Evolutionary conservation across 2,113 vertebrate genomes (phyloP), one percentile per base, ranked within the genome.

Genomic region (Pampusana beccarii): DNA sequence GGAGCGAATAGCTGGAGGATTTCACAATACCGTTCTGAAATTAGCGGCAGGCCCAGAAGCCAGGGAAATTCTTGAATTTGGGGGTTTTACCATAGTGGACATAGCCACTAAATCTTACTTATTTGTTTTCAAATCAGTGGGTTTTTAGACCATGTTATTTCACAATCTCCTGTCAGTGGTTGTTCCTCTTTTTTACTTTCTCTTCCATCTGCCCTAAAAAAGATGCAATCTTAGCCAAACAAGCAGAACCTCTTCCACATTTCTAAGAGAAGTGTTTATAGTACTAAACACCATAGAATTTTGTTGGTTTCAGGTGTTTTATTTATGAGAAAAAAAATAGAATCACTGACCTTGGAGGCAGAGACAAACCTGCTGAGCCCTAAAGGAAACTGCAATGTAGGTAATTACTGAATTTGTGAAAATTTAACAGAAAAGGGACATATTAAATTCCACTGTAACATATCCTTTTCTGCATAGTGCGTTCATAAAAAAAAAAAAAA

Each of bases 121-220:
- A 62, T 28, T 94, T 95, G 40, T 88, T 96, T 94, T 91, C 73
- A 92, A 85, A 93, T 95, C 72, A 81, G 8, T 84, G 48, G 48
- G 50, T 88, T 95, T 84, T 73, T 81, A 89, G 92, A 53, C 57
- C 1, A 1, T 58, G 48, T 84, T 82, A 91, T 95, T 96, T 94
- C 96, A 94, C 80, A 95, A 88, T 40, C 50, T 46, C 13, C 51
- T 60, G 40, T 33, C 3, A 1, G 72, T 57, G 14, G 53, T 72
- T 90, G 69, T 94, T 96, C 67, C 54, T 94, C 74, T 94, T 96
- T 94, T 82, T 71, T 85, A 88, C 80, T 94, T 94, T 95, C 83
- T 90, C 72, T 96, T 94, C 80, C 31, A 65, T 80, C 50, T 69
- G 40, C 26, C 58, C 78, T 86, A 80, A 83, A 96, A 91, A 75